Conservation (phyloP, 2,797 vertebrate species). For the Smutsia gigantea region DNA sequence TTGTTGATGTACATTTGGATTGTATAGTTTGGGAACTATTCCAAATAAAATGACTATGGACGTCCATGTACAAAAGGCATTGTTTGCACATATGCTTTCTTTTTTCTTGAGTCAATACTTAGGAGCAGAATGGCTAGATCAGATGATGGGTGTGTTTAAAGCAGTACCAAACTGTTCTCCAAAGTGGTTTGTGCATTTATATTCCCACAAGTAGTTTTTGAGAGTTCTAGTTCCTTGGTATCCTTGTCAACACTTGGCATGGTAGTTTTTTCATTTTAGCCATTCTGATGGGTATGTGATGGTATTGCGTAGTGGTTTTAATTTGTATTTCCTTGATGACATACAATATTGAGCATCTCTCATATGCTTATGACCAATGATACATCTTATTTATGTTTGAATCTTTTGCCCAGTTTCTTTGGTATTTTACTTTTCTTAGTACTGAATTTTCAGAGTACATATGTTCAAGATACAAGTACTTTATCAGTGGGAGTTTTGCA, state of each 20-base stretch:
- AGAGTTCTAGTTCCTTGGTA: not conserved
- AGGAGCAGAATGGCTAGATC: not conserved
- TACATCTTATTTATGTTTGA: not conserved
- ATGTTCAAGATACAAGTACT: not conserved
- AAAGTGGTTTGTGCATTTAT: not conserved
- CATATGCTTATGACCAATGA: not conserved
- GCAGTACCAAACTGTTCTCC: not conserved
- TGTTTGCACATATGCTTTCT: not conserved
- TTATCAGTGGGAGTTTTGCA: not conserved
- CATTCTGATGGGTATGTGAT: not conserved
- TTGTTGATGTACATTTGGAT: not conserved
- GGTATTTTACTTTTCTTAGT: not conserved
- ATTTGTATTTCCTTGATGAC: not conserved
- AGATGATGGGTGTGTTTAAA: not conserved
- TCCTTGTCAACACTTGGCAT: not conserved
- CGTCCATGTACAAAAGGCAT: not conserved
- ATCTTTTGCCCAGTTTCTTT: not conserved
- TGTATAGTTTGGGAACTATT: not conserved
- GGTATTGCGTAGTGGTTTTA: not conserved
- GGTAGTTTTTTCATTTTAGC: not conserved
- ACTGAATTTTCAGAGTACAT: not conserved
- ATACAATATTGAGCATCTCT: not conserved
- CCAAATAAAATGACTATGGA: not conserved
- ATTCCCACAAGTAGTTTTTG: not conserved
- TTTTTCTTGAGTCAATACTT: not conserved